Percentiles rank a stretch among this genome's conserved stretches.
These are phyloP conservation scores for Lerema accius DNA, from an alignment of 1,140 invertebrate genomes.

Conservation along the genomic window DNA sequence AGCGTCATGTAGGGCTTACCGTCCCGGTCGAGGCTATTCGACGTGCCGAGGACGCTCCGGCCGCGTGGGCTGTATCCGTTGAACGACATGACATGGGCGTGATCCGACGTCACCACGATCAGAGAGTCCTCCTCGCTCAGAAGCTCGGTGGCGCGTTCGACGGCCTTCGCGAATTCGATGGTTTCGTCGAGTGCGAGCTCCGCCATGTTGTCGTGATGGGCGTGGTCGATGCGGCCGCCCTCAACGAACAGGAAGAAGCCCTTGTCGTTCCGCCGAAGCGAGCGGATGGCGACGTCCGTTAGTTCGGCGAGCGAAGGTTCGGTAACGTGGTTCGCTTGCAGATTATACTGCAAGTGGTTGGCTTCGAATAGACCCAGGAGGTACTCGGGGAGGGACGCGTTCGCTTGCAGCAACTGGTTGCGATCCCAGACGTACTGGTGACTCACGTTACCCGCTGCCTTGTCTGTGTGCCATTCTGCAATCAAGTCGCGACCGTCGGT, in stretches of 20 bases:
- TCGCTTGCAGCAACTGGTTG: constrained; percentile 84
- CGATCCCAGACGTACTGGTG: constrained; percentile 87
- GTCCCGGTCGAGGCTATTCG: constrained; percentile 66
- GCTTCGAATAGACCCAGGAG: constrained; percentile 86
- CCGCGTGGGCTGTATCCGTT: constrained; percentile 86
- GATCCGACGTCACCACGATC: constrained; percentile 88
- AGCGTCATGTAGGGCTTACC: constrained; percentile 88
- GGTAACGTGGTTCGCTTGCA: constrained; percentile 74
- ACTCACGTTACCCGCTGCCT: constrained; percentile 83
- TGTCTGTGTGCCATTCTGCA: constrained; percentile 71
- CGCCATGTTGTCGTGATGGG: constrained; percentile 89
- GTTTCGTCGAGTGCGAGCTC: constrained; percentile 86
- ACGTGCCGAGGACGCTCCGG: constrained; percentile 81
- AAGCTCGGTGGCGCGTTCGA: constrained; percentile 79
- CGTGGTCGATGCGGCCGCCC: constrained; percentile 92
- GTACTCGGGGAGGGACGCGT: constrained; percentile 86
- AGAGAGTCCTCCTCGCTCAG: constrained; percentile 84
- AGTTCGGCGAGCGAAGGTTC: constrained; percentile 92
- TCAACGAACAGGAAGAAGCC: constrained; percentile 96
- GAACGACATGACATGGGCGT: constrained; percentile 86
- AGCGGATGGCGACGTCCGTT: constrained; percentile 90
- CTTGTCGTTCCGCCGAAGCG: constrained; percentile 89
- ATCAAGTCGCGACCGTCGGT: constrained; percentile 83
- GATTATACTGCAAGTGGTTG: constrained; percentile 78
- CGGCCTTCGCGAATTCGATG: constrained; percentile 84